Percentiles rank a stretch among this genome's conserved stretches.
These are phyloP conservation scores for Prinia subflava DNA, from an alignment of 2,113 vertebrate species.

Conservation along the genomic window DNA sequence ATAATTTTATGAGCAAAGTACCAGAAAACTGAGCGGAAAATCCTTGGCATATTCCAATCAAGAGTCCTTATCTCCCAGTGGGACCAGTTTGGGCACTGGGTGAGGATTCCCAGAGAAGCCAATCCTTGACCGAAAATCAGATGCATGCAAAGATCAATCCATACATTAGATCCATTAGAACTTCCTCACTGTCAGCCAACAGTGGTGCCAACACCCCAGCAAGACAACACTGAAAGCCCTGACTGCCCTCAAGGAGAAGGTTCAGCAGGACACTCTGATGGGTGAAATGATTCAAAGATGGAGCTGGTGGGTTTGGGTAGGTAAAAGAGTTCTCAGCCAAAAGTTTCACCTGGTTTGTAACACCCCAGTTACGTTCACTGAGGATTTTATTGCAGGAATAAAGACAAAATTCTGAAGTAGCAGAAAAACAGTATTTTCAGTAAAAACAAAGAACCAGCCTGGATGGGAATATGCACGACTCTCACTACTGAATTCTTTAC, in stretches of 20 bases:
- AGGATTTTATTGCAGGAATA: background rate
- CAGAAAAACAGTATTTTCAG: background rate
- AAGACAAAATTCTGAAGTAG: background rate
- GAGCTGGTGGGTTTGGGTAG: background rate
- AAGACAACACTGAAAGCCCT: background rate
- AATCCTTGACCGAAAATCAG: background rate
- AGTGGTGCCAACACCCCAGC: background rate
- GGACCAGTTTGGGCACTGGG: background rate
- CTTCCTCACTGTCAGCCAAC: background rate
- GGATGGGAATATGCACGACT: background rate
- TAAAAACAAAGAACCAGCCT: background rate
- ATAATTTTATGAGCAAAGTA: background rate
- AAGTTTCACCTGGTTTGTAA: background rate
- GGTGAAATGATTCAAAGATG: rapidly evolving
- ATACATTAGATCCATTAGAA: background rate
- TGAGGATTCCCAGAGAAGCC: background rate
- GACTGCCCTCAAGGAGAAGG: background rate
- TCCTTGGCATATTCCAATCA: rapidly evolving
- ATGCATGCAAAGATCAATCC: background rate
- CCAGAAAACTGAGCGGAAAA: background rate
- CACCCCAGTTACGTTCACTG: background rate
- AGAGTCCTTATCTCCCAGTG: background rate
- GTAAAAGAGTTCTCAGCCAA: background rate
- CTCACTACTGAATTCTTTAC: background rate
- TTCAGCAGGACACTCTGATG: rapidly evolving